Conservation (phyloP, 2,797 vertebrate genomes). For the Gambusia yucatana region DNA sequence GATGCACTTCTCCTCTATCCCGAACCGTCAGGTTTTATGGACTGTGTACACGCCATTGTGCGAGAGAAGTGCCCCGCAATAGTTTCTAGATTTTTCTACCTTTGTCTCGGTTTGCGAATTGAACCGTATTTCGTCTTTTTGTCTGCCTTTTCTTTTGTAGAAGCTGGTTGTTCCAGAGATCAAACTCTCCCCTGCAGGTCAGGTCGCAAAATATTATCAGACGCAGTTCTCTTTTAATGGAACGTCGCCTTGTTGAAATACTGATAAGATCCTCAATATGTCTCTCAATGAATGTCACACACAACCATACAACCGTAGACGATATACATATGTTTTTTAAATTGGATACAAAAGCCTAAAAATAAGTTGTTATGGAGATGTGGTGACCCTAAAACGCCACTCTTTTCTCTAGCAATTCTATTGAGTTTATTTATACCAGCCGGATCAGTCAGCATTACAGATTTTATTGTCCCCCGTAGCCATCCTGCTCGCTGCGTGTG, state of each 20-base stretch:
- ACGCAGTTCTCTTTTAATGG: conserved; percentile 41
- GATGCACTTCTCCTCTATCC: conserved; percentile 45
- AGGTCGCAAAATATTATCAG: conserved; percentile 39
- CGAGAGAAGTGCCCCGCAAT: conserved; percentile 12
- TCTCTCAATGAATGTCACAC: conserved; percentile 17
- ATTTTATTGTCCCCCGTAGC: not conserved
- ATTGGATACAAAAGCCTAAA: not conserved
- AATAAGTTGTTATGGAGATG: not conserved
- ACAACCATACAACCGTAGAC: not conserved
- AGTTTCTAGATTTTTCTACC: conserved; percentile 21
- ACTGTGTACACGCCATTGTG: conserved; percentile 30
- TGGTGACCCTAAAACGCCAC: not conserved
- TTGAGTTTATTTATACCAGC: not conserved
- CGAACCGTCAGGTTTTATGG: conserved; percentile 39
- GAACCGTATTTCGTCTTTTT: conserved; percentile 39
- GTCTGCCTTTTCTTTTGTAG: conserved; percentile 58
- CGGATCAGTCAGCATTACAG: not conserved
- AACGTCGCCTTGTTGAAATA: conserved; percentile 36
- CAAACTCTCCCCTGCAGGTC: conserved; percentile 36
- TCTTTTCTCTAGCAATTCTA: not conserved
- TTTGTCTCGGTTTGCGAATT: conserved; percentile 46
- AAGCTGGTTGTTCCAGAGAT: conserved; percentile 32
- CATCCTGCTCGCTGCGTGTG: not conserved
- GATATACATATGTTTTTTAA: no score
- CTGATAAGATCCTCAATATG: conserved; percentile 53